Evolutionary conservation across 2,888 invertebrate genomes (phyloP).

Genomic region (Amiota minor): DNA sequence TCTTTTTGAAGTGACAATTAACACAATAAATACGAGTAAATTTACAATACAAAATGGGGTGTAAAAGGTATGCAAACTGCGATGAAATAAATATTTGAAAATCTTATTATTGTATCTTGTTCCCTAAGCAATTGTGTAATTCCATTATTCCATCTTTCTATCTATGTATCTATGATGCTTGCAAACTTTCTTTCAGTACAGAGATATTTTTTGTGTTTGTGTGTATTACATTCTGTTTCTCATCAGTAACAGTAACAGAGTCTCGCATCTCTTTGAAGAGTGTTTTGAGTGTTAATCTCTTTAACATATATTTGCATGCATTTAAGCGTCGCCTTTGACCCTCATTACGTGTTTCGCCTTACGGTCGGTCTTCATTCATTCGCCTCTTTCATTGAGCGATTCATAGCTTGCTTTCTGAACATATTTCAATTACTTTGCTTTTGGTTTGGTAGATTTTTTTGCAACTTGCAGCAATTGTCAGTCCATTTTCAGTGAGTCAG

Average conservation of each 20-base stretch:
- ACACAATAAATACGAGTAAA: too few relatives aligned
- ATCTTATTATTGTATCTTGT: background rate
- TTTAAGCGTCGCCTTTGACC: slow-evolving; percentile 65
- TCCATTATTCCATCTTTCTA: too few relatives aligned
- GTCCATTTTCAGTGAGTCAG: background rate
- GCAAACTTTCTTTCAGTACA: too few relatives aligned
- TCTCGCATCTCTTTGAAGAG: slow-evolving; percentile 59
- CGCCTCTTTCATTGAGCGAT: background rate
- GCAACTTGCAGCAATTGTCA: background rate
- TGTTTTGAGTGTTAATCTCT: slow-evolving; percentile 68
- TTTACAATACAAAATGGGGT: too few relatives aligned
- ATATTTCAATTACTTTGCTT: background rate
- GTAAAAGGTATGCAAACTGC: too few relatives aligned
- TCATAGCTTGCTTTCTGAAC: too few relatives aligned
- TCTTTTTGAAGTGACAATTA: too few relatives aligned
- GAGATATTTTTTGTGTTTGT: too few relatives aligned
- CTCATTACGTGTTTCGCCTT: slow-evolving; percentile 54
- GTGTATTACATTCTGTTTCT: too few relatives aligned
- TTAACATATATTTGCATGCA: slow-evolving; percentile 70
- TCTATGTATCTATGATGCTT: too few relatives aligned
- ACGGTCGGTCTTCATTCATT: background rate
- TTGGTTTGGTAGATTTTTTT: background rate
- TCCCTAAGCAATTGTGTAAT: too few relatives aligned
- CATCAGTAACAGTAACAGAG: slow-evolving; percentile 15
- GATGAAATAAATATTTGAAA: slow-evolving; percentile 7